Conservation (phyloP, 2,113 vertebrate species). For the Stegastes partitus region DNA sequence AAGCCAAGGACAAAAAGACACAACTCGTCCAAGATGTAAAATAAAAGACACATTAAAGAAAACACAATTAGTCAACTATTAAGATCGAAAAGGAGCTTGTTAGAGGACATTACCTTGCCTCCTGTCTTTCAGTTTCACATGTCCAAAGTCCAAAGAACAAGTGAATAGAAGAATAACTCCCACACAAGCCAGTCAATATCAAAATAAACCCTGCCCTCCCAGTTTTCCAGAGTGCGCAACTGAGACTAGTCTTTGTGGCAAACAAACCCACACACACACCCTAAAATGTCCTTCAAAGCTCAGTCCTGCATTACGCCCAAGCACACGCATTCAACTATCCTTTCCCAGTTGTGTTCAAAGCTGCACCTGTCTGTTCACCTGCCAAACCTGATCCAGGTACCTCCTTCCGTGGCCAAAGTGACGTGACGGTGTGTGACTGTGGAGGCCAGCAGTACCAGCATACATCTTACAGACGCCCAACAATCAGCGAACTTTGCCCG, state of each 20-base stretch:
- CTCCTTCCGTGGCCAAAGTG: conserved; percentile 52
- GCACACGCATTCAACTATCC: conserved; percentile 45
- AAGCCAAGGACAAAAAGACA: not conserved
- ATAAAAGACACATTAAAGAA: not conserved
- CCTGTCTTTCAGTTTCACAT: conserved; percentile 43
- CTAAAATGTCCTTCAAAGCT: conserved; percentile 42
- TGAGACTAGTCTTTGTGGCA: conserved; percentile 38
- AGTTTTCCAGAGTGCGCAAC: conserved; percentile 24
- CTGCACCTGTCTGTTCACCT: conserved; percentile 74
- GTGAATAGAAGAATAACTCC: conserved; percentile 42
- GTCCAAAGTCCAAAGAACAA: conserved; percentile 67
- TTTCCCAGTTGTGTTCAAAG: conserved; percentile 62
- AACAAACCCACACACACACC: conserved; percentile 57
- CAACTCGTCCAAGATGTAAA: not conserved
- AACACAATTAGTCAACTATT: not conserved
- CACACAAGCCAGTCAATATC: conserved; percentile 32
- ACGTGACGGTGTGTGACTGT: conserved; percentile 43
- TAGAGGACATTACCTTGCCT: conserved; percentile 52
- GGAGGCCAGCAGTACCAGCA: conserved; percentile 3
- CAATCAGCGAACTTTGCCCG: conserved; percentile 2
- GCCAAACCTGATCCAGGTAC: conserved; percentile 79
- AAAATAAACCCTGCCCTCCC: conserved; percentile 61
- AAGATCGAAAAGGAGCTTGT: not conserved
- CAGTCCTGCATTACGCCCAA: conserved; percentile 28
- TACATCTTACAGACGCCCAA: not conserved